Base-by-base conservation (phyloP, 2,113 vertebrate genomes). In the Cochlearius cochlearius region DNA sequence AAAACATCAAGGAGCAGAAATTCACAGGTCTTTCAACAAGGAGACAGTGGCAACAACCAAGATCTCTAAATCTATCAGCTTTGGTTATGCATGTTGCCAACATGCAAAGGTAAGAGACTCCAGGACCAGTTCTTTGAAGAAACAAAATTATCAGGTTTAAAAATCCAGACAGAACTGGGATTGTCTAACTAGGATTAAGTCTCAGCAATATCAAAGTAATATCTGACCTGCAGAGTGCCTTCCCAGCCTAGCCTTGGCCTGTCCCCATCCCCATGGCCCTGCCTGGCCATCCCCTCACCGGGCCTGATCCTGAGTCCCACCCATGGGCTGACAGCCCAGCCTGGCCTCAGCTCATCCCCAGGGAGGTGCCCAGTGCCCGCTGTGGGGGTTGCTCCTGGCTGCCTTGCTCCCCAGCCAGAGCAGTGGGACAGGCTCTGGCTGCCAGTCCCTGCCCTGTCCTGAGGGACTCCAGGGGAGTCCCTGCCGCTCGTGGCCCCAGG, bases 271-370 rank as follows among this genome's bases (percentile, higher is more conserved):
- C 39, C 10, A 8, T 6, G 23, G 30, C 12, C 27, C 12, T 62
- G 14, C 22, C 36, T 23, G 39, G 38, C 23, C 17, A 13, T 25
- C 3, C 45, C 29, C 21, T 32, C 12, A 12, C 22, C 0, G 0
- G 47, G 45, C 26, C 52, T 23, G 20, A 53, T 59, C 23, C 45
- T 45, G 16, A 63, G 5, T 50, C 41, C 11, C 20, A 15, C 3
- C 21, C 1, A 5, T 6, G 45, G 43, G 14, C 64, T 56, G 58
- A 58, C 21, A 39, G 34, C 34, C 11, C 50, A 38, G 49, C 7
- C 25, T 30, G 50, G 50, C 25, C 39, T 34, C 38, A 9, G 38
- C 30, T 23, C 0, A 0, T 43, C 30, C n/a, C n/a, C 10, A 2
- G 7, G 19, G 39, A 69, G 25, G 6, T 50, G 43, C 17, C 20